Base-by-base conservation (phyloP, 2,888 invertebrate species). In the Yponomeuta malinellus region DNA sequence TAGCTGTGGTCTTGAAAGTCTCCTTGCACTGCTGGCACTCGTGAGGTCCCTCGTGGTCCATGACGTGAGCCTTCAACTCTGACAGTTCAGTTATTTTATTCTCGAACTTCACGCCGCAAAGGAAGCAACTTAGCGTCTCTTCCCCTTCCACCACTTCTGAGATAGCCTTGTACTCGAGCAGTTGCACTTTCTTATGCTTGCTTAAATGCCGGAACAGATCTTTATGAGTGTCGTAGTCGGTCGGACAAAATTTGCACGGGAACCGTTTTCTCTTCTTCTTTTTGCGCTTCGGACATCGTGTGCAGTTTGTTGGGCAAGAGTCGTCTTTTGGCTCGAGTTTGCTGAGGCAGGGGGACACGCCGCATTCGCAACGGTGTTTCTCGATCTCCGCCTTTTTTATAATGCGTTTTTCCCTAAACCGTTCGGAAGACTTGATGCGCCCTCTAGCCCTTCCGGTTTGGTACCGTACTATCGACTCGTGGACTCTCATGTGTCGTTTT, bases 81-180 rank as follows among this genome's bases (percentile, higher is more conserved):
- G 89, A 82, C 1, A 91, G 72, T 71, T 88, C 88, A 2, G 79
- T 75, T 9, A 80, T 82, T 74, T 87, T 88, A 0, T 82, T 76
- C 15, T 59, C 15, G 15, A 59, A 59, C 15, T 59, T 59, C 12
- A 59, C 52, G 52, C 52, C 52, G 72, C 92, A 92, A 80, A 91
- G 85, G 69, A 92, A 86, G 73, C 92, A 92, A 73, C 83, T 81
- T 1, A 91, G 75, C 70, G 88, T 86, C 73, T 89, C 83, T n/a
- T 87, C 88, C 0, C 89, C 86, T 73, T 88, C 83, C 2, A 90
- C 86, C 0, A 88, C 83, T 78, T 90, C 90, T 0, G 89, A 86
- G 72, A 92, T 87, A 2, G 88, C 88, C 83, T 91, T 90, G 75
- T 87, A 90, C 73, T 92, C 91, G 79, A 85, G 89, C n/a, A 90